Percentiles rank a stretch among this genome's conserved stretches.
These are phyloP conservation scores for Campoletis raptor DNA, from an alignment of 2,888 invertebrate genomes.

Conservation along the genomic window DNA sequence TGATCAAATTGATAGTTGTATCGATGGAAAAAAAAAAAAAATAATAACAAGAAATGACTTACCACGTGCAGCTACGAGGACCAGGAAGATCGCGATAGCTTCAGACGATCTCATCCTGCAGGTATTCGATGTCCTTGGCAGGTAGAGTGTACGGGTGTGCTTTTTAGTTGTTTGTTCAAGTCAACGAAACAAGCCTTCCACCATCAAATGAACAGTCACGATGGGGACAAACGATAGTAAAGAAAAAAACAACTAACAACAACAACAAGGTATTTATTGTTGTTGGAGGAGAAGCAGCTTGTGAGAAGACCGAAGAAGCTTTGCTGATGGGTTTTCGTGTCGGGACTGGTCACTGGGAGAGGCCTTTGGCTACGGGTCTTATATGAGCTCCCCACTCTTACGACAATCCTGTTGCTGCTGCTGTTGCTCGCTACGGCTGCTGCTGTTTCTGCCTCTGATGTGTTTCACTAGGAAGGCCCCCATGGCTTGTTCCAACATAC, in stretches of 20 bases:
- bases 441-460: constrained; percentile 62
- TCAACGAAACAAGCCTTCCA: constrained; percentile 53
- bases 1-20: background rate
- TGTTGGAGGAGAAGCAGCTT: constrained; percentile 65
- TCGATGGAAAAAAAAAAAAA: constrained; percentile 16
- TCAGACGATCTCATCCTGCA: constrained; percentile 78
- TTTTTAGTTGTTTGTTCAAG: constrained; percentile 21
- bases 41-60: constrained; percentile 70
- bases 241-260: constrained; percentile 33
- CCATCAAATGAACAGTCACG: constrained; percentile 58
- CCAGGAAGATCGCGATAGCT: constrained; percentile 78
- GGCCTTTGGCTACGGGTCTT: constrained; percentile 84
- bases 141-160: constrained; percentile 24
- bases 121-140: constrained; percentile 70
- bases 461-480: constrained; percentile 78
- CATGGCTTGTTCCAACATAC: constrained; percentile 59
- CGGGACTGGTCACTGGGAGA: constrained; percentile 84
- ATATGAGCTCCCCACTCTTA: constrained; percentile 84
- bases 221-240: constrained; percentile 31
- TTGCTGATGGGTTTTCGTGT: constrained; percentile 84
- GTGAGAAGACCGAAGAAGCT: constrained; percentile 79
- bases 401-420: constrained; percentile 75
- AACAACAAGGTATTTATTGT: constrained; percentile 39
- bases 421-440: constrained; percentile 54
- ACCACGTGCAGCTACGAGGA: constrained; percentile 80